Percentiles rank a stretch among this genome's conserved stretches.
These are phyloP conservation scores for Drosophila meridionalis DNA, from an alignment of 2,888 invertebrate species.

Conservation along the genomic window DNA sequence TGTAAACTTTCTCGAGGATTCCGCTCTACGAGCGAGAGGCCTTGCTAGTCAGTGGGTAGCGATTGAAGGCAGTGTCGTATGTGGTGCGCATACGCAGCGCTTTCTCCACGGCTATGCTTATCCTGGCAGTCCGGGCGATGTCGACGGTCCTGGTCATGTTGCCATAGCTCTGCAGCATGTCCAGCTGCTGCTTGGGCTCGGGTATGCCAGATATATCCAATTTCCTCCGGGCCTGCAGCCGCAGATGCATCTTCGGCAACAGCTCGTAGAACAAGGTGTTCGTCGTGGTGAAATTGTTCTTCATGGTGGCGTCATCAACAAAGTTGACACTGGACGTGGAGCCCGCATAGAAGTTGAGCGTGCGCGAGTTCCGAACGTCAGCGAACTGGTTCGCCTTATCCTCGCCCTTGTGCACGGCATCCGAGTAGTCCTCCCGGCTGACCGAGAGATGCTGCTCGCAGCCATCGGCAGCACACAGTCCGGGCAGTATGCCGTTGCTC, in stretches of 20 bases:
- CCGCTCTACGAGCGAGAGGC: not conserved
- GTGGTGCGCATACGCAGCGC: constrained; percentile 32
- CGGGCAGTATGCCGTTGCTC: constrained; percentile 58
- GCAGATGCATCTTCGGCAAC: constrained; percentile 33
- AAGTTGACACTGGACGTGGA: constrained; percentile 28
- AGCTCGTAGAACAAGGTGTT: constrained; percentile 51
- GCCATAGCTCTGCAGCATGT: constrained; percentile 53
- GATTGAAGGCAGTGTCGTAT: constrained; percentile 36
- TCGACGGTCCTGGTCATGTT: constrained; percentile 46
- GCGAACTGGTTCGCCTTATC: constrained; percentile 4
- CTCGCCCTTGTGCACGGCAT: not conserved
- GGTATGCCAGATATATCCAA: not conserved
- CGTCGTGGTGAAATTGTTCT: constrained; percentile 55
- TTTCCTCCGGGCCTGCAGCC: not conserved
- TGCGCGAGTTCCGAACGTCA: constrained; percentile 35
- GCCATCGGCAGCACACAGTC: constrained; percentile 10
- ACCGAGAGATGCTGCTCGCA: constrained; percentile 56
- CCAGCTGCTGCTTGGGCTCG: constrained; percentile 8
- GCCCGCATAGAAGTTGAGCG: constrained; percentile 32
- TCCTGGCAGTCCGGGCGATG: not conserved
- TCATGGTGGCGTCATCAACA: constrained; percentile 14
- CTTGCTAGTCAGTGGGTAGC: not conserved
- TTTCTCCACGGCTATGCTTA: not conserved
- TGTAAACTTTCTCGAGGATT: not conserved
- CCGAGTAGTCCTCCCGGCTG: constrained; percentile 45